Evolutionary conservation across 2,888 invertebrate species (phyloP).

Genomic region (Thecocarcelia acutangulata): DNA sequence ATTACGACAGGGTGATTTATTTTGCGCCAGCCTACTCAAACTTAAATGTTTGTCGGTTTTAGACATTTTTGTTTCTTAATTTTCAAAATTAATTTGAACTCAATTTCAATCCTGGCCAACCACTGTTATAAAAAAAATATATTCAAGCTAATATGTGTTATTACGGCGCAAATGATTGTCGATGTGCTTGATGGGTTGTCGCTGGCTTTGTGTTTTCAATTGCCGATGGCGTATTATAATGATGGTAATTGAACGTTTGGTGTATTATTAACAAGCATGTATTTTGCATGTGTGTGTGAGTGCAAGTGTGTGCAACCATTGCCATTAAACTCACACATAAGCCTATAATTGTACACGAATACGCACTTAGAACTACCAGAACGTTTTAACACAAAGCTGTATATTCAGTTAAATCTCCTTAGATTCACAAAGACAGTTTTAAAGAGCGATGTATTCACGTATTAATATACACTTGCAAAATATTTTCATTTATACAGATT

Average conservation of each 20-base stretch:
- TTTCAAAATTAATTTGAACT: too few species aligned
- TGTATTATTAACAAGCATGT: slow-evolving; percentile 11
- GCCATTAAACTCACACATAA: not conserved
- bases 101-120: too few species aligned
- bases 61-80: too few species aligned
- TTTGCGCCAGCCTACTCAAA: too few species aligned
- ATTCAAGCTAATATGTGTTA: too few species aligned
- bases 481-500: too few species aligned
- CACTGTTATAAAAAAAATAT: too few species aligned
- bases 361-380: not conserved
- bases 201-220: not conserved
- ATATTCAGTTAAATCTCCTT: slow-evolving; percentile 7
- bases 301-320: not conserved
- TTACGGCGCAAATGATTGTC: not conserved
- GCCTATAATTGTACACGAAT: slow-evolving; percentile 2
- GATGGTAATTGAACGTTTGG: slow-evolving; percentile 52
- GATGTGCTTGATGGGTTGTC: not conserved
- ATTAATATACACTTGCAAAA: not conserved
- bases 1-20: too few species aligned
- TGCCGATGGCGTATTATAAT: slow-evolving; percentile 32
- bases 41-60: too few species aligned
- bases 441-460: not conserved
- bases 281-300: not conserved
- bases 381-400: slow-evolving; percentile 3
- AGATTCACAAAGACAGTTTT: not conserved